Percentiles rank a stretch among this genome's conserved stretches.
Conservation (phyloP, 1,140 invertebrate species). For the Pemphigus obesinymphae region DNA sequence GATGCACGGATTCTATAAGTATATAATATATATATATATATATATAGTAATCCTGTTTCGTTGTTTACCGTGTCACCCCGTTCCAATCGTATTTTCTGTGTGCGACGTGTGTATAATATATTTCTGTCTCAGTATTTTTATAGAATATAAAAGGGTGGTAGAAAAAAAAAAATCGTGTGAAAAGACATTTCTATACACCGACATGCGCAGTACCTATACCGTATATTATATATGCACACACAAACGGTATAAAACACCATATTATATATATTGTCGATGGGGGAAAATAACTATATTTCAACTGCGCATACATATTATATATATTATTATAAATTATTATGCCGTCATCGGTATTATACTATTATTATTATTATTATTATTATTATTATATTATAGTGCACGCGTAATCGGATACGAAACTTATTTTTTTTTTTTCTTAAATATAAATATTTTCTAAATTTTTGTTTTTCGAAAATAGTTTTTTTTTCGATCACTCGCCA, state of each 20-base stretch:
- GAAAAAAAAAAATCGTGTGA: conserved; percentile 25
- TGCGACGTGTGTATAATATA: background rate
- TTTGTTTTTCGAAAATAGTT: background rate
- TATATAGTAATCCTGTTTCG: background rate
- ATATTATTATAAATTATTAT: background rate
- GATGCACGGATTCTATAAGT: conserved; percentile 11
- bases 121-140: background rate
- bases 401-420: conserved; percentile 10
- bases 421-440: background rate
- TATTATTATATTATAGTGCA: background rate
- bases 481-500: too few relatives aligned
- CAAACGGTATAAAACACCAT: too few relatives aligned
- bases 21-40: too few relatives aligned
- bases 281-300: conserved; percentile 22
- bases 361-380: too few relatives aligned
- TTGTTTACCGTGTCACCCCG: conserved; percentile 28
- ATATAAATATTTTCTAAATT: too few relatives aligned
- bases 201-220: too few relatives aligned
- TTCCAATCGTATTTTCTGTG: conserved; percentile 12
- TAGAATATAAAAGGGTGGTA: background rate
- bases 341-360: background rate
- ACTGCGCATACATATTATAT: background rate
- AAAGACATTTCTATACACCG: background rate
- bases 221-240: too few relatives aligned
- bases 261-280: background rate